These are phyloP conservation scores for Limulus polyphemus DNA, from an alignment of 2,888 invertebrate genomes.

Conservation along the genomic window DNA sequence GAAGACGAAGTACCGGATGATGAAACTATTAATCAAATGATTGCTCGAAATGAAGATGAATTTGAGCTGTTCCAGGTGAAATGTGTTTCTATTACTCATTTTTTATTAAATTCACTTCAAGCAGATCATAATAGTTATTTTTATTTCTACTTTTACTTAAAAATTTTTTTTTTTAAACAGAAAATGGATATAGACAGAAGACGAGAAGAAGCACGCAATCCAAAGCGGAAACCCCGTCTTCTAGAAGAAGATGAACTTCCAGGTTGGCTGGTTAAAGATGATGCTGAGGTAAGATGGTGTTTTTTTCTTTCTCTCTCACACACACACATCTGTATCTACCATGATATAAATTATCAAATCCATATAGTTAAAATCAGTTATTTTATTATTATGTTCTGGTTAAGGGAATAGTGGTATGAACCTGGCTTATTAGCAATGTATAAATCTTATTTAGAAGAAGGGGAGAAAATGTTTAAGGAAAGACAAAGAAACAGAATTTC, in stretches of 20 bases:
- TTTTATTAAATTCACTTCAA: too few species aligned
- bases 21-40: conserved; percentile 98
- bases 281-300: conserved; percentile 54
- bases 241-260: conserved; percentile 91
- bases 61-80: conserved; percentile 70
- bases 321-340: too few species aligned
- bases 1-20: conserved; percentile 97
- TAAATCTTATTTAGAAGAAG: too few species aligned
- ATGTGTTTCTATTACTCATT: not conserved
- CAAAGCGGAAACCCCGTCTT: conserved; percentile 65
- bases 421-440: too few species aligned
- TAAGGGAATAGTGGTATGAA: too few species aligned
- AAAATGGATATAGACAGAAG: conserved; percentile 81
- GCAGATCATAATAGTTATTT: too few species aligned
- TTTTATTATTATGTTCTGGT: too few species aligned
- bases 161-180: conserved; percentile 6
- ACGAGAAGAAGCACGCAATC: conserved; percentile 59
- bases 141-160: not conserved
- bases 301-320: too few species aligned
- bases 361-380: too few species aligned
- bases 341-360: too few species aligned
- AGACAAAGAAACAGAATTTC: too few species aligned
- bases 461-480: too few species aligned
- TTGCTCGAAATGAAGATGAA: conserved; percentile 88
- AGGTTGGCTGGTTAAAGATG: conserved; percentile 84